phyloP scores from a whole-genome alignment of 1,140 invertebrate species.

The Globodera rostochiensis region DNA sequence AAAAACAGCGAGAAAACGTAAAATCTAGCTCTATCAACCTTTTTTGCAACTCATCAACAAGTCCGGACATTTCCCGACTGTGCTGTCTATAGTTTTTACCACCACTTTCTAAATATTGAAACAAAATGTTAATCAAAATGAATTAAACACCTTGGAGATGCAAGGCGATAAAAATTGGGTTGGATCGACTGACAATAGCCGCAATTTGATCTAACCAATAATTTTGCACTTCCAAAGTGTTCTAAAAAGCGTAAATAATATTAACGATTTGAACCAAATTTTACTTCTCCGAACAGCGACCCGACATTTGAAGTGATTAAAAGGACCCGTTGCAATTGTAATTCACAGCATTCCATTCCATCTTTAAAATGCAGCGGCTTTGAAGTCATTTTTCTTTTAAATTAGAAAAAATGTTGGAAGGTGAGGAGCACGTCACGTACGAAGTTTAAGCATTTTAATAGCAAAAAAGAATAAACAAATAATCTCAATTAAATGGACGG shows the following conservation, averaged over 20 bases:
- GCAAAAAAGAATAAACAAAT: too few species aligned
- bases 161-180: conserved; percentile 12
- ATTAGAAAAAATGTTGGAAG: too few species aligned
- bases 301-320: conserved; percentile 52
- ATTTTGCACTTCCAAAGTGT: conserved; percentile 23
- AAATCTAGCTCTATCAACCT: conserved; percentile 15
- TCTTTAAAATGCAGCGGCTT: not conserved
- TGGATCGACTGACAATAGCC: not conserved
- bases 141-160: conserved; percentile 23
- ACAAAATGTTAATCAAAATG: not conserved
- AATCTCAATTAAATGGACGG: too few species aligned
- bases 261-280: not conserved
- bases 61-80: conserved; percentile 35
- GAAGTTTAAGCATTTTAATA: too few species aligned
- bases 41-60: conserved; percentile 39
- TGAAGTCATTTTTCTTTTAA: too few species aligned
- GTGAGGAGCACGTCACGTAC: too few species aligned
- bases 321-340: not conserved
- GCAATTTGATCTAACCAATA: conserved; percentile 34
- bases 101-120: conserved; percentile 35
- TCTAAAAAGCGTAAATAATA: conserved; percentile 14
- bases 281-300: conserved; percentile 45
- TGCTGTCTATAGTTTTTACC: conserved; percentile 46
- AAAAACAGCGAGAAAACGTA: conserved; percentile 29
- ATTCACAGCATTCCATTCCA: not conserved